Percentiles rank a stretch among this genome's conserved stretches.
These are phyloP conservation scores for Panthera uncia DNA, from an alignment of 2,113 vertebrate species.

Conservation along the genomic window DNA sequence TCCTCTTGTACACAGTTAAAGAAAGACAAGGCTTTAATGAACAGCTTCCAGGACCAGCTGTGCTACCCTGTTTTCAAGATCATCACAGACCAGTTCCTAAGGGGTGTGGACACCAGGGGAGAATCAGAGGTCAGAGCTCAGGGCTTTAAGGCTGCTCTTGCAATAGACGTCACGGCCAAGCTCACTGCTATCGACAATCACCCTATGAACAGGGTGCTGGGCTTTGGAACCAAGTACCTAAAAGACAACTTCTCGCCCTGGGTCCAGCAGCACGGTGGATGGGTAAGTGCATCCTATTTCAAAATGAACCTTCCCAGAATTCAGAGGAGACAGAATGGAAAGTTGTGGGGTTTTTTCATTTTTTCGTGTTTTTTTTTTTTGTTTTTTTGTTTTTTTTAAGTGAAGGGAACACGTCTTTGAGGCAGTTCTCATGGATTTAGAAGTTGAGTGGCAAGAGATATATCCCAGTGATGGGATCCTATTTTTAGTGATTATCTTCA, in stretches of 20 bases:
- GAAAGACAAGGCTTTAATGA: conserved; percentile 64
- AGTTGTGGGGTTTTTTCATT: not conserved
- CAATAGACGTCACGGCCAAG: conserved; percentile 86
- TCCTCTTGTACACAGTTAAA: conserved; percentile 79
- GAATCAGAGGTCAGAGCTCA: conserved; percentile 52
- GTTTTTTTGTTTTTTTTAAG: not conserved
- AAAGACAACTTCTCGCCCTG: conserved; percentile 86
- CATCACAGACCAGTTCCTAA: conserved; percentile 80
- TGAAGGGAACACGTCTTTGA: not conserved
- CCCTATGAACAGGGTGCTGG: conserved; percentile 86
- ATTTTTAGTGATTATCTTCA: conserved; percentile 52
- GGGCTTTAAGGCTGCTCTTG: conserved; percentile 84
- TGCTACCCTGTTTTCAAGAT: conserved; percentile 83
- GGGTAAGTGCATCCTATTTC: conserved; percentile 81
- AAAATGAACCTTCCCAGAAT: not conserved
- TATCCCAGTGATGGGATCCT: conserved; percentile 21
- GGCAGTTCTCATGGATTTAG: conserved; percentile 42
- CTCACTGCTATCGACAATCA: conserved; percentile 84
- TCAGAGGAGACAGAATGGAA: not conserved
- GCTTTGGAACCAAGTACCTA: conserved; percentile 89
- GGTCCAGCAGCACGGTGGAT: conserved; percentile 87
- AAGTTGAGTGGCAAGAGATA: conserved; percentile 30
- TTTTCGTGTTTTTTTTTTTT: not conserved
- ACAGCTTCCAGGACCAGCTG: conserved; percentile 48
- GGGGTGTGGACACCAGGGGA: conserved; percentile 39